Percentiles rank a stretch among this genome's conserved stretches.
These are phyloP conservation scores for Podarcis lilfordi DNA, from an alignment of 2,797 vertebrate genomes.

Conservation along the genomic window DNA sequence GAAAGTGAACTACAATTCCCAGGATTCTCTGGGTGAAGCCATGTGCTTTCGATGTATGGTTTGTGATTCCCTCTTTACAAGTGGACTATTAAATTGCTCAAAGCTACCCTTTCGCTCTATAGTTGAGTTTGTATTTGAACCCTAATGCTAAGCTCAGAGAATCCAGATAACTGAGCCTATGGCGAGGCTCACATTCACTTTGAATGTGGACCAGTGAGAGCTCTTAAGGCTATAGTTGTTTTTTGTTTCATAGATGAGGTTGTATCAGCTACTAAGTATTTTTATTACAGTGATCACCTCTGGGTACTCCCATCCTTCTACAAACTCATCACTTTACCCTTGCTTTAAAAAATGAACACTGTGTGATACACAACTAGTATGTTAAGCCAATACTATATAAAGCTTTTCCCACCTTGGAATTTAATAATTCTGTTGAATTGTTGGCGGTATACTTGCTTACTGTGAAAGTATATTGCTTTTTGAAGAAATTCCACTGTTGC, in stretches of 20 bases:
- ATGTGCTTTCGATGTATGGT: no score
- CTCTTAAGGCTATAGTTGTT: neutral
- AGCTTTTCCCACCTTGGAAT: neutral
- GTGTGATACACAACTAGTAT: neutral
- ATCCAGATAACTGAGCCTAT: neutral
- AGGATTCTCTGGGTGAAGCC: no score
- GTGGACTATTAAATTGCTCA: neutral
- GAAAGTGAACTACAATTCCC: no score
- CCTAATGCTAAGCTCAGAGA: neutral
- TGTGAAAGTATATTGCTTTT: neutral
- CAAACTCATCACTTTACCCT: neutral
- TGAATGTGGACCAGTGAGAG: neutral
- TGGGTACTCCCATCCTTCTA: neutral
- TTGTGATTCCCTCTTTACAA: neutral
- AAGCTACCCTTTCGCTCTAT: neutral
- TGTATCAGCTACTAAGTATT: neutral
- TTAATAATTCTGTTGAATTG: neutral
- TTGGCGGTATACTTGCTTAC: neutral
- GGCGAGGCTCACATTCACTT: fast-evolving
- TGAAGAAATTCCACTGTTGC: slow-evolving; percentile 24
- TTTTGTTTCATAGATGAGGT: neutral
- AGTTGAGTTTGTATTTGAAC: no score
- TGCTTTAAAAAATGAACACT: neutral
- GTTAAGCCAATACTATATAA: slow-evolving; percentile 27
- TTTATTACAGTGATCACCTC: neutral